These are phyloP conservation scores for Aplochiton taeniatus DNA, from an alignment of 2,797 vertebrate species.

Conservation along the genomic window DNA sequence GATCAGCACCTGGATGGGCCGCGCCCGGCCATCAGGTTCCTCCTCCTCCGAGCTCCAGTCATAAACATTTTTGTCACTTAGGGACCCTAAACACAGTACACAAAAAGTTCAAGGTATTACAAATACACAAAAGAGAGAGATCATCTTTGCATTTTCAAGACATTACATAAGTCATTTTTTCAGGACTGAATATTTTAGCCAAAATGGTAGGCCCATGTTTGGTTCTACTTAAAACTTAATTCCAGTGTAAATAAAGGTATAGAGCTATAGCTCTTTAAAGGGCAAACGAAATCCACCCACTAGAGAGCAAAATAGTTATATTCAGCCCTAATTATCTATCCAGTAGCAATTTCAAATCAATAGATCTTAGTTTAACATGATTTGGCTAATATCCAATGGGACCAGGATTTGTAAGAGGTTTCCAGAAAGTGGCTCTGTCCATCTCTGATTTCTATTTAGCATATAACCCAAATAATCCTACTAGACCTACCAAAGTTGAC, in stretches of 20 bases:
- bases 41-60: conserved; percentile 98
- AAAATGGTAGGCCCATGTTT: background rate
- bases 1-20: conserved; percentile 92
- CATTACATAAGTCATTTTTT: no score
- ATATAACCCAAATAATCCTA: no score
- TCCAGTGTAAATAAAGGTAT: no score
- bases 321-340: conserved; percentile 42
- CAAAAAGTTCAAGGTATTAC: background rate
- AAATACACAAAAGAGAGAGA: background rate
- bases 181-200: background rate
- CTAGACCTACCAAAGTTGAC: no score
- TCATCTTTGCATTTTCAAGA: no score
- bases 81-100: conserved; percentile 78
- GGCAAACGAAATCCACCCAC: background rate
- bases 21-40: conserved; percentile 86
- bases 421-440: conserved; percentile 61
- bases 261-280: background rate
- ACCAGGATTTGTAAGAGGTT: no score
- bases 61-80: conserved; percentile 85
- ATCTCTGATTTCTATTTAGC: conserved; percentile 39
- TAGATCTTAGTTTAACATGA: no score
- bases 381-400: no score
- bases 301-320: conserved; percentile 14
- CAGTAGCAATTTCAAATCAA: conserved; percentile 38
- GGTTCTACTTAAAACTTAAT: background rate